Evolutionary conservation across 1,140 invertebrate species (phyloP).

Genomic region (Lysiphlebus fabarum): DNA sequence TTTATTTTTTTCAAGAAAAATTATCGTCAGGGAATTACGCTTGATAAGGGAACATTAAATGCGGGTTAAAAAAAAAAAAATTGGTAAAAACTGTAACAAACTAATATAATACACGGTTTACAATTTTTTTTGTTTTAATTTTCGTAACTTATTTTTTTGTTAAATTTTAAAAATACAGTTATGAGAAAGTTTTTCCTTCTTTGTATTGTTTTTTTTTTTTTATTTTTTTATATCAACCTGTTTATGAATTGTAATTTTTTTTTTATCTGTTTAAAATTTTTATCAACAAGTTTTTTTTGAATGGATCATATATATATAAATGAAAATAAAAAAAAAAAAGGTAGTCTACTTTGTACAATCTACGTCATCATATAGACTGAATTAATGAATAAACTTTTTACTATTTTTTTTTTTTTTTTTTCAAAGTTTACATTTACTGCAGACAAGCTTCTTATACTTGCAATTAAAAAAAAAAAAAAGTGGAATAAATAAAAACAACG

Average conservation of each 20-base stretch:
- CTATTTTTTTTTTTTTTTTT: background rate
- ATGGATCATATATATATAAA: slow-evolving; percentile 21
- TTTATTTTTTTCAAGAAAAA: background rate
- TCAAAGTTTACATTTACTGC: no score
- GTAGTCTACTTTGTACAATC: slow-evolving; percentile 21
- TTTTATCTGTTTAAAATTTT: no score
- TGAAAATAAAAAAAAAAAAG: slow-evolving; percentile 4
- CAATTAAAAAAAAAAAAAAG: slow-evolving; percentile 7
- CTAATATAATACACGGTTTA: no score
- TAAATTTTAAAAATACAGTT: no score
- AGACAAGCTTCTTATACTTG: background rate
- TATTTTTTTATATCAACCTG: no score
- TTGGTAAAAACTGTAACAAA: no score
- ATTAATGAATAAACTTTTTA: slow-evolving; percentile 20
- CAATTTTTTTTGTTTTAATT: no score
- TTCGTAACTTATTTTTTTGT: no score
- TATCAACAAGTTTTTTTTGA: background rate
- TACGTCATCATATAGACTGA: slow-evolving; percentile 12
- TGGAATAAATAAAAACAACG: slow-evolving; percentile 12
- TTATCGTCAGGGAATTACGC: background rate
- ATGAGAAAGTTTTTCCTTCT: no score
- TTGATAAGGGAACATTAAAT: background rate
- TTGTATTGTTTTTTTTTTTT: no score
- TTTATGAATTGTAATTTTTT: no score
- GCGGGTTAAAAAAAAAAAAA: no score